phyloP scores from a whole-genome alignment of 1,140 invertebrate species.

The Apolygus lucorum region DNA sequence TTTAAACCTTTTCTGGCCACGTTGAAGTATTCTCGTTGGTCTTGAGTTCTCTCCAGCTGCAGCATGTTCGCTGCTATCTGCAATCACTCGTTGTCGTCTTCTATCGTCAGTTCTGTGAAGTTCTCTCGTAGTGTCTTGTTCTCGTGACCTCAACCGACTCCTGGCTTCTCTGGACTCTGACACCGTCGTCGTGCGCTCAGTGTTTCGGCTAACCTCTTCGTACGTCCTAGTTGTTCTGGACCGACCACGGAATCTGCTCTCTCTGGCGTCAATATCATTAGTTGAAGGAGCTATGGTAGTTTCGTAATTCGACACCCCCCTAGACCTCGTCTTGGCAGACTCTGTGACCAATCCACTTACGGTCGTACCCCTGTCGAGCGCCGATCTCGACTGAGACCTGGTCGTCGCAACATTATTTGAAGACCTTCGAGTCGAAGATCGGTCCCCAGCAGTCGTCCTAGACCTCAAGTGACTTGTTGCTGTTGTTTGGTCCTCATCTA shows the following conservation, averaged over 20 bases:
- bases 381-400: neutral
- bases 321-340: neutral
- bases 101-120: neutral
- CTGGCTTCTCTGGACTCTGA: neutral
- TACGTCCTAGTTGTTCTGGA: neutral
- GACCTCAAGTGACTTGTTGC: neutral
- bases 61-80: neutral
- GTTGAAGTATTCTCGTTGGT: neutral
- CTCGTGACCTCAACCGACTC: neutral
- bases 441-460: neutral
- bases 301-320: neutral
- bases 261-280: neutral
- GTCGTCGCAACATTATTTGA: neutral
- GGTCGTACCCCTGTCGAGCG: neutral
- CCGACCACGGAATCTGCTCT: neutral
- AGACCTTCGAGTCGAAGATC: neutral
- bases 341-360: neutral
- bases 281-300: neutral
- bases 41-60: neutral
- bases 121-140: neutral
- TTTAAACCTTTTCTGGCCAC: constrained; percentile 4
- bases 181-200: neutral
- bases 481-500: neutral
- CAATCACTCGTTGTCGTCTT: neutral
- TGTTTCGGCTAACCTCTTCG: neutral